phyloP scores from a whole-genome alignment of 2,797 vertebrate genomes.

The Synanceia verrucosa region DNA sequence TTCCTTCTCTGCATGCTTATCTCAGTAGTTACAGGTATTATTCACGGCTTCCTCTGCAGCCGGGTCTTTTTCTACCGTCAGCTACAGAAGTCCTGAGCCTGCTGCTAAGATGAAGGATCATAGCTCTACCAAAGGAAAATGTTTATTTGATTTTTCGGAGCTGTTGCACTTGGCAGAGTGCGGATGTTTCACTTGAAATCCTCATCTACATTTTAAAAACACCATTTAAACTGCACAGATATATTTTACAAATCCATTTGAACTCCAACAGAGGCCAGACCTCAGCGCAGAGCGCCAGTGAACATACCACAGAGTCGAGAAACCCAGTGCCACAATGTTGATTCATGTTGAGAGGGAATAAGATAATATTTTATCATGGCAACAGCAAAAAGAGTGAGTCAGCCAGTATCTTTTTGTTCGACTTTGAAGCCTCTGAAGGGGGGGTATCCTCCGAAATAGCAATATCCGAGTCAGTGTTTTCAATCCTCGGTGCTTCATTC shows the following conservation, averaged over 20 bases:
- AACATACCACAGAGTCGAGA: constrained; percentile 22
- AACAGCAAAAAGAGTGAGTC: constrained; percentile 10
- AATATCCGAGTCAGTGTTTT: constrained; percentile 37
- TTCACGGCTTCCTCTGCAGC: not conserved
- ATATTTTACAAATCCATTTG: constrained; percentile 59
- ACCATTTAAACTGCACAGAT: constrained; percentile 42
- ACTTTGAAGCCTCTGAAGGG: constrained; percentile 24
- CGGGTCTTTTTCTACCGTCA: not conserved
- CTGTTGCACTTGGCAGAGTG: constrained; percentile 15
- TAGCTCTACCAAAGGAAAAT: constrained; percentile 19
- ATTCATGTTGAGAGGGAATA: constrained; percentile 44
- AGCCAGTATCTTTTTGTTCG: constrained; percentile 35
- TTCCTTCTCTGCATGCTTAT: not conserved
- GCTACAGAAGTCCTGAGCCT: not conserved
- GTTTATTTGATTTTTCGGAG: constrained; percentile 48
- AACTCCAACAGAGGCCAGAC: constrained; percentile 49
- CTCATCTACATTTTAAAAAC: constrained; percentile 53
- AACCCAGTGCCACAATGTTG: constrained; percentile 30
- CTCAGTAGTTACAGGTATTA: constrained; percentile 27
- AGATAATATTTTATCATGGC: constrained; percentile 42
- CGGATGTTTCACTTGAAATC: constrained; percentile 34
- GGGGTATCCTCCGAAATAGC: constrained; percentile 29
- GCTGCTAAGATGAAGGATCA: constrained; percentile 13
- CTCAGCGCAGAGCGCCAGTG: constrained; percentile 5
- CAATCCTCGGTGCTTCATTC: constrained; percentile 15